phyloP scores from a whole-genome alignment of 2,888 invertebrate species.

The Xanthia icteritia region DNA sequence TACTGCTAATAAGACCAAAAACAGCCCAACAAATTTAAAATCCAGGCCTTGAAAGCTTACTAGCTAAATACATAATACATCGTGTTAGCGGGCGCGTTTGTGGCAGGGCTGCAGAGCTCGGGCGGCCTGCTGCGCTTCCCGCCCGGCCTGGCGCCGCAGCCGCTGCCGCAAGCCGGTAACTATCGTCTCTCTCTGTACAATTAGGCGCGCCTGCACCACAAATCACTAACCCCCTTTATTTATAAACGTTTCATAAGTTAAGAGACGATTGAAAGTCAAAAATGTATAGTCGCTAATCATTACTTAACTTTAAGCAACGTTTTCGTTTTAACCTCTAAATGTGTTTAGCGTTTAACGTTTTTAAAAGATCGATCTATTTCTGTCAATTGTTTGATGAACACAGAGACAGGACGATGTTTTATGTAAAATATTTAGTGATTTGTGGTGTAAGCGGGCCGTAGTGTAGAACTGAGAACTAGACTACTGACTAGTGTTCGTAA shows the following conservation, averaged over 20 bases:
- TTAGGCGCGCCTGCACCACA: not conserved
- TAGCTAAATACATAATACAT: constrained; percentile 11
- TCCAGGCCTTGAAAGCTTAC: not conserved
- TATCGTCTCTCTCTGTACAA: not conserved
- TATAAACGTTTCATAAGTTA: too few relatives aligned
- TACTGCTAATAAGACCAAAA: not conserved
- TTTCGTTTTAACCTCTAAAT: too few relatives aligned
- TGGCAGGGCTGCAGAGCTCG: constrained; percentile 73
- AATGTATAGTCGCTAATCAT: too few relatives aligned
- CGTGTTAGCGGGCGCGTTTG: constrained; percentile 31
- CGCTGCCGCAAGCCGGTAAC: constrained; percentile 78
- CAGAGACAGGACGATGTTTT: not conserved
- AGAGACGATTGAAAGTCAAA: too few relatives aligned
- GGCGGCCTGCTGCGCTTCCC: constrained; percentile 86
- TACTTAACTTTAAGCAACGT: too few relatives aligned
- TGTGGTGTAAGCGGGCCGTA: not conserved
- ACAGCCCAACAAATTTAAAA: not conserved
- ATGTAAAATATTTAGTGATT: not conserved
- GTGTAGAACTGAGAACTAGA: not conserved
- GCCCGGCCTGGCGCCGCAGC: constrained; percentile 81
- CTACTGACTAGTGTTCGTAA: not conserved
- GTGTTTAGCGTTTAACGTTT: not conserved
- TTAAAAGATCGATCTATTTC: not conserved
- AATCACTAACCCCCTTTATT: not conserved
- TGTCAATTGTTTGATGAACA: too few relatives aligned